These are phyloP conservation scores for Beaufortia kweichowensis DNA, from an alignment of 2,113 vertebrate species.

Conservation along the genomic window DNA sequence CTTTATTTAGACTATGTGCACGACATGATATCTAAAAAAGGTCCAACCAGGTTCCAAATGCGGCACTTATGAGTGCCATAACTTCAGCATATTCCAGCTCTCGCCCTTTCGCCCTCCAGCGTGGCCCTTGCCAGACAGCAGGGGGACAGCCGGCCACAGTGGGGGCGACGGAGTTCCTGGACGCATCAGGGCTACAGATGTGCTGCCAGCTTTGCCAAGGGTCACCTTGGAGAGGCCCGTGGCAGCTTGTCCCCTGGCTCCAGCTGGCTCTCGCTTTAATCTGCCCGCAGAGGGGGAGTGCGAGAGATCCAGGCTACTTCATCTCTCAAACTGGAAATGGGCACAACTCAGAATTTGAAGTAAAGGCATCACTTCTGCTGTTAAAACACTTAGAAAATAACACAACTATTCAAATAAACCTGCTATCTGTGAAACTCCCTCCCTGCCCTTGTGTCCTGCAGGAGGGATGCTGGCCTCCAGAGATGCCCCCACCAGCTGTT, in stretches of 20 bases:
- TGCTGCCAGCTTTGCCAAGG: constrained; percentile 65
- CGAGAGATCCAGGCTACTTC: neutral
- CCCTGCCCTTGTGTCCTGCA: constrained; percentile 25
- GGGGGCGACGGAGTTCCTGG: constrained; percentile 50
- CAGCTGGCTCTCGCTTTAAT: constrained; percentile 63
- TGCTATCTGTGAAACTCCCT: neutral
- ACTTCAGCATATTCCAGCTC: constrained; percentile 46
- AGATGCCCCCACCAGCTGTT: constrained; percentile 69
- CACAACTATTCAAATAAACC: neutral
- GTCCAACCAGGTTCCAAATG: constrained; percentile 39
- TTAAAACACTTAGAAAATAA: neutral
- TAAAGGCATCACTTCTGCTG: neutral
- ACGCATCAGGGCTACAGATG: constrained; percentile 62
- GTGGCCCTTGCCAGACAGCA: constrained; percentile 44
- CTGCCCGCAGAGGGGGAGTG: constrained; percentile 50
- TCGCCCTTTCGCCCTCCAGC: constrained; percentile 46
- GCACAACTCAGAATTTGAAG: constrained; percentile 28
- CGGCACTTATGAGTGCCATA: constrained; percentile 47
- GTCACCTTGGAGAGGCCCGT: constrained; percentile 64
- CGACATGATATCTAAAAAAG: constrained; percentile 10
- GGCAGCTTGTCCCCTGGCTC: constrained; percentile 57
- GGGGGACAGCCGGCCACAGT: constrained; percentile 48
- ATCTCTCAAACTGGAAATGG: constrained; percentile 13
- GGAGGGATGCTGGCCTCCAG: constrained; percentile 50
- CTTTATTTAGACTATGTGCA: neutral